Percentiles rank a stretch among this genome's conserved stretches.
These are phyloP conservation scores for Stratiomys singularior DNA, from an alignment of 2,888 invertebrate genomes.

Conservation along the genomic window DNA sequence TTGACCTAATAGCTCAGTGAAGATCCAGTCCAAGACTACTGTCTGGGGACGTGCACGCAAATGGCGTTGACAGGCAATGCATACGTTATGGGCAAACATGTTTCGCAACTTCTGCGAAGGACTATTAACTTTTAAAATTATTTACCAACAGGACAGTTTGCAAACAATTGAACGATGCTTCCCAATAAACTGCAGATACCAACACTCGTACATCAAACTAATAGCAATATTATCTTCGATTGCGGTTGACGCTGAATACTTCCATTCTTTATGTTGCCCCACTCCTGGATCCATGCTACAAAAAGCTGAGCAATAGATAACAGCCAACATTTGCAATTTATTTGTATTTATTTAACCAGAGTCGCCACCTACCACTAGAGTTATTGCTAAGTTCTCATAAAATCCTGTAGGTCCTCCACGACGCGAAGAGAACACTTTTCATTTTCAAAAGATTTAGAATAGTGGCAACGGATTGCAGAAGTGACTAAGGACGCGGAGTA, in stretches of 20 bases:
- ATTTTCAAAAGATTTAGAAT: slow-evolving; percentile 19
- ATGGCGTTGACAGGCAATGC: background rate
- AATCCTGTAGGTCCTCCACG: background rate
- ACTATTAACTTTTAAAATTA: too few species aligned
- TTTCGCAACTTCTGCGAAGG: too few species aligned
- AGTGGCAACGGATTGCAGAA: background rate
- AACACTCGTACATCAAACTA: background rate
- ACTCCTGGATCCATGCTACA: background rate
- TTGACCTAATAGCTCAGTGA: slow-evolving; percentile 24
- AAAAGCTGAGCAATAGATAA: background rate
- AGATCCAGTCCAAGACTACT: background rate
- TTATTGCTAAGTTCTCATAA: slow-evolving; percentile 8
- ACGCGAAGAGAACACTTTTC: slow-evolving; percentile 13
- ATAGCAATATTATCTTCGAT: background rate
- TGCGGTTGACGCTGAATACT: slow-evolving; percentile 1
- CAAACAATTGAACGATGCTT: background rate
- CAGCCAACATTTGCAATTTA: background rate
- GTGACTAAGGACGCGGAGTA: background rate
- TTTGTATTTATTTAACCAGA: slow-evolving; percentile 3
- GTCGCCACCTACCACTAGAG: background rate
- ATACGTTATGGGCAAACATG: background rate
- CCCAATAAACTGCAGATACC: background rate
- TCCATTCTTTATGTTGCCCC: background rate
- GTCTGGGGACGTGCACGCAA: background rate
- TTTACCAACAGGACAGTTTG: background rate